These are phyloP conservation scores for Phalacrocorax aristotelis DNA, from an alignment of 2,113 vertebrate genomes.

Conservation along the genomic window DNA sequence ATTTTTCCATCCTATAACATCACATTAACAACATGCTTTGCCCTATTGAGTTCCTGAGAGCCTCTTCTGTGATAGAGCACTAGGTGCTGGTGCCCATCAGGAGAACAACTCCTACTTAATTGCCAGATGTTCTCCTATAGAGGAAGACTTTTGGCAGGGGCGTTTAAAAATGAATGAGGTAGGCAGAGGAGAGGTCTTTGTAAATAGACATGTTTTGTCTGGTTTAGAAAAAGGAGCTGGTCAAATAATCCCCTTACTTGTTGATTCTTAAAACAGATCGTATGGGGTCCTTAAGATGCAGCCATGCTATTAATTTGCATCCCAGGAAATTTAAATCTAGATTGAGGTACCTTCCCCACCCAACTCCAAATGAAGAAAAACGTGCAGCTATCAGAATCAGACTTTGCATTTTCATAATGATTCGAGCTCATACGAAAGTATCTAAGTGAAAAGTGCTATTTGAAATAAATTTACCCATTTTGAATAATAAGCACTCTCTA, in stretches of 20 bases:
- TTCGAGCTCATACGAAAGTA: neutral
- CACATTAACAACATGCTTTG: neutral
- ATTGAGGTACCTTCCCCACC: neutral
- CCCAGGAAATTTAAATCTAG: neutral
- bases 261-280: neutral
- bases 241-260: neutral
- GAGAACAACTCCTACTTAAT: neutral
- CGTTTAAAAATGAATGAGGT: neutral
- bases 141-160: neutral
- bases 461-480: neutral
- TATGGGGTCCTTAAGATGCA: neutral
- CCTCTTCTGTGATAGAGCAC: neutral
- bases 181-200: neutral
- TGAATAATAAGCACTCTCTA: neutral
- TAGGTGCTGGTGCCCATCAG: fast-evolving
- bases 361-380: neutral
- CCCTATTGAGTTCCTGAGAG: neutral
- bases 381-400: neutral
- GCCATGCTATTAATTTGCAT: neutral
- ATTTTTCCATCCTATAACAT: neutral
- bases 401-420: neutral
- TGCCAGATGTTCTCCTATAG: neutral
- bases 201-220: neutral
- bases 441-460: neutral
- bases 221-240: neutral